These are phyloP conservation scores for Condylostylus longicornis DNA, from an alignment of 1,140 invertebrate genomes.

Conservation along the genomic window DNA sequence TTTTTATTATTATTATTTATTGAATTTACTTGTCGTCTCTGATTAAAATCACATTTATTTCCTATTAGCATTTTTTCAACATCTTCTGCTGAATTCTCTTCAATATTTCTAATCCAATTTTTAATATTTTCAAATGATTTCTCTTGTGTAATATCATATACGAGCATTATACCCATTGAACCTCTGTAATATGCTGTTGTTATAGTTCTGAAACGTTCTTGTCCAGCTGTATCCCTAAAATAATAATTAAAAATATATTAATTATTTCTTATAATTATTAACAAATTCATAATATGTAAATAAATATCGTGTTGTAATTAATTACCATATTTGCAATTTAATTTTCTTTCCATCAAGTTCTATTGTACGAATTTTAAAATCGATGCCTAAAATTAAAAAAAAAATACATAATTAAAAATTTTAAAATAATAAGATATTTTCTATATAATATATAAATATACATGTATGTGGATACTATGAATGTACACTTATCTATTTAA, in stretches of 20 bases:
- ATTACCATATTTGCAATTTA: constrained; percentile 93
- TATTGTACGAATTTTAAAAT: constrained; percentile 98
- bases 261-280: not conserved
- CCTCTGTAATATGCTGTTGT: constrained; percentile 97
- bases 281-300: constrained; percentile 1
- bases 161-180: constrained; percentile 98
- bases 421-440: too few relatives aligned
- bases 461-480: too few relatives aligned
- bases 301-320: not conserved
- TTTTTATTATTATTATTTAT: not conserved
- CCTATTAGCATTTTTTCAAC: constrained; percentile 91
- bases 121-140: constrained; percentile 98
- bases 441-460: too few relatives aligned
- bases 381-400: constrained; percentile 66
- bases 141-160: constrained; percentile 96
- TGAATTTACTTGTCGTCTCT: constrained; percentile 65
- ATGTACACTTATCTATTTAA: too few relatives aligned
- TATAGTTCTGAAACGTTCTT: constrained; percentile 93
- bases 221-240: constrained; percentile 84
- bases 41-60: constrained; percentile 87
- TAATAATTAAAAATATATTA: constrained; percentile 1
- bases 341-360: constrained; percentile 97
- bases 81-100: constrained; percentile 87
- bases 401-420: too few relatives aligned
- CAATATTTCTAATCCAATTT: constrained; percentile 97